phyloP scores from a whole-genome alignment of 1,140 invertebrate species.

The Hormaphis cornu region DNA sequence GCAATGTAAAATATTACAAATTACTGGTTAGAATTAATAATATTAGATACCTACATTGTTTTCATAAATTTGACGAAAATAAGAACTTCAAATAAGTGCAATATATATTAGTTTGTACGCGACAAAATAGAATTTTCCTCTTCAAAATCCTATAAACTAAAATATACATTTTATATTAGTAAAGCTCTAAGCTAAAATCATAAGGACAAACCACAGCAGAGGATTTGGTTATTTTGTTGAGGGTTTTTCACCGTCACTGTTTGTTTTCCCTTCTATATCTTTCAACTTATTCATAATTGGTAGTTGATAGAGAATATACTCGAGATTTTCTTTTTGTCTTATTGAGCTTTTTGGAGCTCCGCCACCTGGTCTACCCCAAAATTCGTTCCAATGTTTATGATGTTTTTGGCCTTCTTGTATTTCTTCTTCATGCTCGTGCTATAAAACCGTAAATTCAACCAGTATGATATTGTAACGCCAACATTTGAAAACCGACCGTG shows the following conservation, averaged over 20 bases:
- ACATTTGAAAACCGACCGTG: too few species aligned
- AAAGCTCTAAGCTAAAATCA: background rate
- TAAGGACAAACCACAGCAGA: background rate
- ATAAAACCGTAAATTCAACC: slow-evolving; percentile 9
- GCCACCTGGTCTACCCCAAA: slow-evolving; percentile 59
- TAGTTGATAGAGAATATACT: slow-evolving; percentile 37
- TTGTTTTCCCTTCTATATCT: slow-evolving; percentile 24
- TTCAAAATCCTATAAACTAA: background rate
- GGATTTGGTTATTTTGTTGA: background rate
- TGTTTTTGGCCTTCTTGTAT: slow-evolving; percentile 49
- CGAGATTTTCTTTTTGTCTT: slow-evolving; percentile 38
- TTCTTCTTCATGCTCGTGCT: slow-evolving; percentile 47
- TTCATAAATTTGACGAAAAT: too few species aligned
- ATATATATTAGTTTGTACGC: background rate
- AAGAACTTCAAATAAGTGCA: background rate
- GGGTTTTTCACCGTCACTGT: background rate
- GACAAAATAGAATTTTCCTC: background rate
- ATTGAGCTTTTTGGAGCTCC: slow-evolving; percentile 49
- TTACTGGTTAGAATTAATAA: too few species aligned
- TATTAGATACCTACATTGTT: too few species aligned
- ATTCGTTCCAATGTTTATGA: slow-evolving; percentile 54
- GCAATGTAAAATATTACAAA: too few species aligned
- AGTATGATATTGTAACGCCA: too few species aligned
- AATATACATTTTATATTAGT: background rate
- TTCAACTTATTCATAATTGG: slow-evolving; percentile 34